A percentile compares a stretch with the other conserved stretches of the same genome.
Evolutionary conservation across 2,797 vertebrate species (phyloP).

Genomic region (Clarias laeviceps): DNA sequence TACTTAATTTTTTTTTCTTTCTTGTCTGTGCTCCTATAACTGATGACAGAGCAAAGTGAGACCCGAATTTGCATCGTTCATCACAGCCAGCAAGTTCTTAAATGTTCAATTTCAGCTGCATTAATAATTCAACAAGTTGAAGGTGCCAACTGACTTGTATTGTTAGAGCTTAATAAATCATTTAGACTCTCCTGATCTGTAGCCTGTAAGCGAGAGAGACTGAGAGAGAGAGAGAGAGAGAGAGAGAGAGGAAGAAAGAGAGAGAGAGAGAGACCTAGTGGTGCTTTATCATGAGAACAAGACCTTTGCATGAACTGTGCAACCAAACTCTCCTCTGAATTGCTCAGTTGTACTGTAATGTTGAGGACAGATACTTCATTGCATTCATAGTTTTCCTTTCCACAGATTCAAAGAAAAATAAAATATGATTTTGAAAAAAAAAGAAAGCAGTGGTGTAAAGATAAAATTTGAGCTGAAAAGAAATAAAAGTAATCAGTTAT

Average conservation of each 20-base stretch:
- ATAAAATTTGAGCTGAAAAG: background rate
- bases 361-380: background rate
- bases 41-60: conserved; percentile 30
- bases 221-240: background rate
- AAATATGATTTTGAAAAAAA: background rate
- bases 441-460: background rate
- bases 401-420: background rate
- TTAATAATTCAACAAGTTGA: conserved; percentile 74
- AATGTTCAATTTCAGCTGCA: conserved; percentile 72
- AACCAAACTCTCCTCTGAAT: background rate
- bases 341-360: background rate
- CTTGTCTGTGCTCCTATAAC: conserved; percentile 2
- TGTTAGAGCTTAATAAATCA: conserved; percentile 73
- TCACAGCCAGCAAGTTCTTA: conserved; percentile 56
- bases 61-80: conserved; percentile 53
- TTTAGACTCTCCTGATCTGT: conserved; percentile 58
- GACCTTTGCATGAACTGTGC: conserved; percentile 11
- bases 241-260: conserved; percentile 3
- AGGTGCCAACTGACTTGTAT: conserved; percentile 71
- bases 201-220: conserved; percentile 35
- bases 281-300: conserved; percentile 12
- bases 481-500: background rate
- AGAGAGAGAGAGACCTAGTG: background rate
- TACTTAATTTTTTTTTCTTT: conserved; percentile 43
- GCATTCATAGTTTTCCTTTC: conserved; percentile 2